Percentiles rank a stretch among this genome's conserved stretches.
Evolutionary conservation across 2,797 vertebrate species (phyloP).

Genomic region (Denticeps clupeoides): DNA sequence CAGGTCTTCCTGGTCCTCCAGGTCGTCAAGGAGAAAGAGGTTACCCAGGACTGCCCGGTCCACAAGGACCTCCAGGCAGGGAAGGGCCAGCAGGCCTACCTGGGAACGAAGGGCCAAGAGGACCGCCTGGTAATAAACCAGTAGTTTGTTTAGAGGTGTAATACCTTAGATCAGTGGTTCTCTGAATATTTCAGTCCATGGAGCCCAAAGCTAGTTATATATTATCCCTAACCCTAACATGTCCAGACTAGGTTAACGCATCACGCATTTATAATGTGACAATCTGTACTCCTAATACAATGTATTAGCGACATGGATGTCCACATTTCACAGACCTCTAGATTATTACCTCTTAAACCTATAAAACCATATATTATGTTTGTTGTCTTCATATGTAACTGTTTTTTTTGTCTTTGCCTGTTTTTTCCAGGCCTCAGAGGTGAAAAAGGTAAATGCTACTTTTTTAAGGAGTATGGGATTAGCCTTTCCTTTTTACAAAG

Average conservation of each 20-base stretch:
- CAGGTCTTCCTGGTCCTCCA: constrained; percentile 58
- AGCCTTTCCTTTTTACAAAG: no score
- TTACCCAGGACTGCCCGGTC: constrained; percentile 43
- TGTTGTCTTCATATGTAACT: not conserved
- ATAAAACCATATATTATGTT: not conserved
- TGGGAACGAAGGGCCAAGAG: constrained; percentile 52
- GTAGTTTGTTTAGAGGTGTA: not conserved
- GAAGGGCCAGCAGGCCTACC: constrained; percentile 48
- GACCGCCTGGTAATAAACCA: constrained; percentile 51
- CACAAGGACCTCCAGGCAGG: constrained; percentile 48
- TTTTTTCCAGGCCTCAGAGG: constrained; percentile 59
- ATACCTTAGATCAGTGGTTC: not conserved
- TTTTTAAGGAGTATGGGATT: not conserved
- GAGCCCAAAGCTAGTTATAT: no score
- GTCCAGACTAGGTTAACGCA: no score
- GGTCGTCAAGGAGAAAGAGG: constrained; percentile 64
- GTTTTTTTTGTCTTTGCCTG: not conserved
- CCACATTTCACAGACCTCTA: no score
- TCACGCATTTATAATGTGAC: no score
- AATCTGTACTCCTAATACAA: no score
- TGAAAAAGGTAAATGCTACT: constrained; percentile 53
- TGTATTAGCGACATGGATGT: no score
- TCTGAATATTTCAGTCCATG: no score
- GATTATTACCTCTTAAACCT: no score
- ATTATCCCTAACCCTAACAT: no score